These are phyloP conservation scores for Malacoctenus gilli DNA, from an alignment of 2,797 vertebrate species.

Conservation along the genomic window DNA sequence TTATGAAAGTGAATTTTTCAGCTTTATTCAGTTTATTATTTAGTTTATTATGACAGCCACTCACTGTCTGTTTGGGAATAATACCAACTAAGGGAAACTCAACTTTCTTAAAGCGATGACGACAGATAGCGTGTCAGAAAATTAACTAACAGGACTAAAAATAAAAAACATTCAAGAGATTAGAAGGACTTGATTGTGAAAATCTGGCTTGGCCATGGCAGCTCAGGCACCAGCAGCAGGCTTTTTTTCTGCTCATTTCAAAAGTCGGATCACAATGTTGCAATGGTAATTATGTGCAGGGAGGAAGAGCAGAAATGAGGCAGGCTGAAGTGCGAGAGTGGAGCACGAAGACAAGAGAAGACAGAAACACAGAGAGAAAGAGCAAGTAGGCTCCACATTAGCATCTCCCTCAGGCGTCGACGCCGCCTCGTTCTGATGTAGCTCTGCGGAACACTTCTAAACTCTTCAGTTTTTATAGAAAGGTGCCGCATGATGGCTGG, in stretches of 20 bases:
- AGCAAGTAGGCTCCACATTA: constrained; percentile 19
- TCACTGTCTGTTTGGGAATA: too few relatives aligned
- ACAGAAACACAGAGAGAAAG: constrained; percentile 12
- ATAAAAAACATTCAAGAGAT: too few relatives aligned
- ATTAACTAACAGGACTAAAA: too few relatives aligned
- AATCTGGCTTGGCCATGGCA: too few relatives aligned
- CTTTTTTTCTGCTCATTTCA: background rate
- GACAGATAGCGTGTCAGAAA: too few relatives aligned
- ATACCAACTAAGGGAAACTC: too few relatives aligned
- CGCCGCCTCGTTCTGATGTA: background rate
- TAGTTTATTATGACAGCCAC: too few relatives aligned
- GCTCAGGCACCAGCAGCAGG: background rate
- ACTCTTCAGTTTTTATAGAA: background rate
- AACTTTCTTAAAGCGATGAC: too few relatives aligned
- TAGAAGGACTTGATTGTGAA: too few relatives aligned
- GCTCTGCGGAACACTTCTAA: constrained; percentile 2
- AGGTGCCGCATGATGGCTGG: background rate
- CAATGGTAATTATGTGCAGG: constrained; percentile 6
- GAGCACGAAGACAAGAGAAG: background rate
- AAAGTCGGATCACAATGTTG: constrained; percentile 3
- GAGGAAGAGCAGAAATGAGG: constrained; percentile 3
- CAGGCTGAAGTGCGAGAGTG: constrained; percentile 6
- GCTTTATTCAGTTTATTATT: too few relatives aligned
- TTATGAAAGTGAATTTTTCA: too few relatives aligned
- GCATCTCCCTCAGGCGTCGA: constrained; percentile 23